Evolutionary conservation across 2,888 invertebrate genomes (phyloP), one percentile per base, ranked within the genome.

Genomic region (Minunthozetes semirufus): DNA sequence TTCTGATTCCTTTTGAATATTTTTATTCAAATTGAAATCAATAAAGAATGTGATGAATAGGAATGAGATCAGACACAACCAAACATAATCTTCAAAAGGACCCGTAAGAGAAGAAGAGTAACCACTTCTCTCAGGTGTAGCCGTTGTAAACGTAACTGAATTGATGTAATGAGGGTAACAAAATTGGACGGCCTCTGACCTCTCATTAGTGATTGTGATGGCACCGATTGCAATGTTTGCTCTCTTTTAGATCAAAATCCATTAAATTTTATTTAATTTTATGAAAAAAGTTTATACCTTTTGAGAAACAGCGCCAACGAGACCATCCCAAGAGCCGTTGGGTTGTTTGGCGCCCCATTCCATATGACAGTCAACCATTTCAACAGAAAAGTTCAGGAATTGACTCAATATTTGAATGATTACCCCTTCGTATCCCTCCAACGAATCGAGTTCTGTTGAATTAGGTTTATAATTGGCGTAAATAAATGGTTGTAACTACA

Each of bases 181-280:
- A 71, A 17, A 74, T 19, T 29, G 11, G 9, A 74, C 48, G 5
- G 27, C 70, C 22, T 46, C 22, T 33, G 68, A 70, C 6, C 74
- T 66, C 22, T 70, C 70, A 22, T 74, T 38, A 1, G 74, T 74
- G 1, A 74, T n/a, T 8, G 42, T 70, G 8, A 74, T 46, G 19
- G 33, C 74, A 50, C 74, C 74, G n/a, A 74, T 50, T 11, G 68
- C 74, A 13, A 74, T 15, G 50, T 74, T 63, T 19, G 68, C 68
- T 42, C 46, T 46, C 68, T 74, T 33, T 33, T 33, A 33, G 8
- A 48, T 11, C 46, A 33, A 33, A 48, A 13, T 48, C 2, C 22
- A 25, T 56, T 25, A 11, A 1, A 25, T 25, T 56, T 25, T 56
- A 25, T 56, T 4, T 33, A 33, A 33, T 33, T 33, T 33, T 33